Base-by-base conservation (phyloP, 2,113 vertebrate species). In the Rhynchomys soricoides region DNA sequence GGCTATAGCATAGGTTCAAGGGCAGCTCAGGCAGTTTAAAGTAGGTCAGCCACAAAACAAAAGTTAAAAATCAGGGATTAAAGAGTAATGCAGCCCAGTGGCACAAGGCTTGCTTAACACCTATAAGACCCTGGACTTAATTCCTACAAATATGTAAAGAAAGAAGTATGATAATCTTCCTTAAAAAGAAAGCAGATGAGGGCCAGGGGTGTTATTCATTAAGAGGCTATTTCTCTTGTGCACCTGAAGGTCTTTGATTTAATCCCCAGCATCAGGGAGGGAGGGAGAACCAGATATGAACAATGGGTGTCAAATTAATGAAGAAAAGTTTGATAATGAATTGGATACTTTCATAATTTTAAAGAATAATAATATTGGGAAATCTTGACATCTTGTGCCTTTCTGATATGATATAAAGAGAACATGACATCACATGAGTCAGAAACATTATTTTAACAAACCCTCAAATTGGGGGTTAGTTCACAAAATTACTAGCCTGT, bases 131-230 rank as follows among this genome's bases (percentile, higher is more conserved):
- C 66, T 71, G 17, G 21, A 52, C 2, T 52, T 37, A 40, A 71
- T 55, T 87, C 66, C 48, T 87, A 71, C 34, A 16, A 55, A 21
- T 22, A 86, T 26, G 34, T 10, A 17, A 87, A 87, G 34, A 70
- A 71, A 26, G 21, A 52, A 70, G 34, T n/a, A 52, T 2, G 17
- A 26, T n/a, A 50, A 78, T 4, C 11, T 88, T 90, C 34, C 74
- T 92, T 95, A 79, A 74, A 95, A 93, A 79, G 64, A 43, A 94
- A 90, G 29, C 22, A 17, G 59, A 75, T 37, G 43, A n/a, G 43
- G 7, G 11, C 1, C 13, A 3, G 10, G 10, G 40, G 8, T 59
- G 16, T 45, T 37, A 40, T 40, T 75, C 55, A 40, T 70, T 52
- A 1, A 13, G 37, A 73, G 15, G 37, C 15, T 40, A 21, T 73